Evolutionary conservation across 2,113 vertebrate genomes (phyloP).

Genomic region (Pachycephala philippinensis): DNA sequence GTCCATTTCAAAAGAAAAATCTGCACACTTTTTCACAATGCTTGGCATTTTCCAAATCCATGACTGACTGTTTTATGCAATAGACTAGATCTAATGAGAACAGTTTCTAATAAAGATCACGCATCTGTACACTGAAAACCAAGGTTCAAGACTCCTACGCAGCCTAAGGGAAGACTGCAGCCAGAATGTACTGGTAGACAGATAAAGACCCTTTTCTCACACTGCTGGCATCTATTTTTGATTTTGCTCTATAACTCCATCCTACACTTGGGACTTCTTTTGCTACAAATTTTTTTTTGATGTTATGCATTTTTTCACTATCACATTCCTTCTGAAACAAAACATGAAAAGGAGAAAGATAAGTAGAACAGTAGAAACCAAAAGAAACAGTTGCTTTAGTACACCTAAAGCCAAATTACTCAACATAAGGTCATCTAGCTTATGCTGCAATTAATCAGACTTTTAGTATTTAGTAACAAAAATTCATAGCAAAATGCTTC

Average conservation of each 20-base stretch:
- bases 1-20: neutral
- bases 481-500: neutral
- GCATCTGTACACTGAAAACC: neutral
- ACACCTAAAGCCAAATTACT: neutral
- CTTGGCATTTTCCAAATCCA: neutral
- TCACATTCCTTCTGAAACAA: neutral
- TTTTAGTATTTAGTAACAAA: neutral
- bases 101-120: neutral
- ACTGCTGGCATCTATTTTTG: neutral
- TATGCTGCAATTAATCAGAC: neutral
- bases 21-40: neutral
- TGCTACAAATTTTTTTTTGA: neutral
- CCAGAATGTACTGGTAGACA: neutral
- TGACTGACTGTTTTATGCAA: neutral
- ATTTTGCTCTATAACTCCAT: neutral
- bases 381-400: neutral
- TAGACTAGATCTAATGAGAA: neutral
- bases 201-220: neutral
- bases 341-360: neutral
- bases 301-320: neutral
- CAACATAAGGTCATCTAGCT: neutral
- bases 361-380: neutral
- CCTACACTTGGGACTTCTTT: neutral
- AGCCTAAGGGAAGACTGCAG: neutral
- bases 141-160: neutral